A percentile compares a stretch with the other conserved stretches of the same genome.
These are phyloP conservation scores for Cheiracanthium punctorium DNA, from an alignment of 2,888 invertebrate genomes.

Conservation along the genomic window DNA sequence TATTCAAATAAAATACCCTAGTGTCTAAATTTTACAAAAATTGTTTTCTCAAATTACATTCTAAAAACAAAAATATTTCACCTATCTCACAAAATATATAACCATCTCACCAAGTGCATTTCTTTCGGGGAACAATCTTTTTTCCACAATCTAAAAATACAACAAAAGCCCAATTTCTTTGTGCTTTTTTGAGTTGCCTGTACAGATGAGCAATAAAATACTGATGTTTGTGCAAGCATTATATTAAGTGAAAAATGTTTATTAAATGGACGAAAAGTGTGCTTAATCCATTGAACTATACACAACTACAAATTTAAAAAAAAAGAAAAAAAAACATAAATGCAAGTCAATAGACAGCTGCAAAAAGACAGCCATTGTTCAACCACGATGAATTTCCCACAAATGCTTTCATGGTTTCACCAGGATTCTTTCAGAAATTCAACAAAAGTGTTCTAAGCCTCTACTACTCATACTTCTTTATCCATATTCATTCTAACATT, in stretches of 20 bases:
- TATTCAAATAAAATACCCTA: no score
- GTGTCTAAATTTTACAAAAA: no score
- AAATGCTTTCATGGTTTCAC: background rate
- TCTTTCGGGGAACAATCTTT: background rate
- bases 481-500: no score
- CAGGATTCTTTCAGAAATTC: background rate
- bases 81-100: no score
- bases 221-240: background rate
- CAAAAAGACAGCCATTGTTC: background rate
- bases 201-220: conserved; percentile 15
- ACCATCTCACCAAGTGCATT: background rate
- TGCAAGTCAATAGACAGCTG: background rate
- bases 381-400: background rate
- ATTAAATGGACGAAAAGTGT: background rate
- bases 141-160: background rate
- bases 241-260: background rate
- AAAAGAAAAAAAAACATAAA: no score
- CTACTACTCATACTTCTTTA: no score
- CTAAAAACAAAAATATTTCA: no score
- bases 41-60: no score
- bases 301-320: background rate
- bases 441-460: no score
- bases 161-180: background rate
- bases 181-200: background rate
- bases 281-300: background rate